phyloP scores from a whole-genome alignment of 1,140 invertebrate species.

The Caligus rogercresseyi region DNA sequence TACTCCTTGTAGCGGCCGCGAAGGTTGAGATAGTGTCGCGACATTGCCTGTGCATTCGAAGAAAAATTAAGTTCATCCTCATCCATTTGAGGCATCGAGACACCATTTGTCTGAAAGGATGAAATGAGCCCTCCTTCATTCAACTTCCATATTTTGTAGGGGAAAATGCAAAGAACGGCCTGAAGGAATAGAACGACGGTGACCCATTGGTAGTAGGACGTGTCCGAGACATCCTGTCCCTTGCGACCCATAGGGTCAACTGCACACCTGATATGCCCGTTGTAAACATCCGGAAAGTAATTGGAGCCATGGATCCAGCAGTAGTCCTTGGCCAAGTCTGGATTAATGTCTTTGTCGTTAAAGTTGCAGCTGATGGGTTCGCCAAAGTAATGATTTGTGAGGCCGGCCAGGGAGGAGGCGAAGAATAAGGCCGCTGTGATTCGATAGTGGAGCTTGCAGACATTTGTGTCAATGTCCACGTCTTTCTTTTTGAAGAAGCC shows the following conservation, averaged over 20 bases:
- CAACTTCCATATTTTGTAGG: not conserved
- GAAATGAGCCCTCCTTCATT: not conserved
- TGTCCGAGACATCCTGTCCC: not conserved
- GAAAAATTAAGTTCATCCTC: not conserved
- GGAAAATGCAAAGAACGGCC: not conserved
- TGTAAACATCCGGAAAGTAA: not conserved
- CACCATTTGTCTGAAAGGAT: not conserved
- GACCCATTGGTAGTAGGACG: conserved; percentile 9
- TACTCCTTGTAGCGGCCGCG: not conserved
- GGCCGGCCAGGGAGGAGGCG: not conserved
- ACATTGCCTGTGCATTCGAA: not conserved
- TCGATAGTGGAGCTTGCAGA: not conserved
- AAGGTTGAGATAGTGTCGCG: not conserved
- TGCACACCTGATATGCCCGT: not conserved
- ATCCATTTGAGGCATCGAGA: not conserved
- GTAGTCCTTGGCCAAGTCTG: not conserved
- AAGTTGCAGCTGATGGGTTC: conserved; percentile 3
- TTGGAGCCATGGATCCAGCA: conserved; percentile 7
- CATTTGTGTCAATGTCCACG: not conserved
- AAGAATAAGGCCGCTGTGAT: not conserved
- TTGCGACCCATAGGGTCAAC: not conserved
- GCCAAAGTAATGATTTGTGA: conserved; percentile 6
- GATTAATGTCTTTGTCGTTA: not conserved
- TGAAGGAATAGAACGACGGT: not conserved
- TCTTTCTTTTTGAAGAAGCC: not conserved